phyloP scores from a whole-genome alignment of 2,797 vertebrate species.

The Pipistrellus pipistrellus region DNA sequence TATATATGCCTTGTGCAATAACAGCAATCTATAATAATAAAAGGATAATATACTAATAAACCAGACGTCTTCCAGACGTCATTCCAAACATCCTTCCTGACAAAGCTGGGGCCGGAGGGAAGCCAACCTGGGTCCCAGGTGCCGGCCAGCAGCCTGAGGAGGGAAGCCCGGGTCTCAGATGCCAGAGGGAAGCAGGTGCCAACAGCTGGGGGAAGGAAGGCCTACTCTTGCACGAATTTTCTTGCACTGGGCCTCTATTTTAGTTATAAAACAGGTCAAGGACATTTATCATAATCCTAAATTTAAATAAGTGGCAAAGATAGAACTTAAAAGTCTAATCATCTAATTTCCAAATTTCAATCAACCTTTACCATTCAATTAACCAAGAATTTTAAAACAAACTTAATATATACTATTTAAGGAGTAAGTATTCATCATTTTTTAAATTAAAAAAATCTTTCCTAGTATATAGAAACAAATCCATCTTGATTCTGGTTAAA shows the following conservation, averaged over 20 bases:
- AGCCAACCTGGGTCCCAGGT: no score
- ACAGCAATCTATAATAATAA: background rate
- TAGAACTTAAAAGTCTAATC: constrained; percentile 30
- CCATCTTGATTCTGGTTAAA: constrained; percentile 29
- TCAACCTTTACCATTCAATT: constrained; percentile 22
- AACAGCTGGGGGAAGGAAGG: no score
- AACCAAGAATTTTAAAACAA: constrained; percentile 57
- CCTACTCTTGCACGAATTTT: no score
- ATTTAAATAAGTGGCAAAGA: constrained; percentile 30
- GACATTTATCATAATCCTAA: constrained; percentile 15
- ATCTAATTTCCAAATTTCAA: constrained; percentile 39
- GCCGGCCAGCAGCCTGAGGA: no score
- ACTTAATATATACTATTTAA: background rate
- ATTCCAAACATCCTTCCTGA: no score
- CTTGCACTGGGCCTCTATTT: background rate
- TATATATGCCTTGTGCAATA: background rate
- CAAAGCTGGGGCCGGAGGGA: no score
- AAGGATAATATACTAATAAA: no score
- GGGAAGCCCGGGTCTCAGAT: no score
- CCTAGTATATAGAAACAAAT: constrained; percentile 19
- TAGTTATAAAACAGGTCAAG: constrained; percentile 40
- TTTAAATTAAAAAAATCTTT: constrained; percentile 15
- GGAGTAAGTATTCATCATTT: background rate
- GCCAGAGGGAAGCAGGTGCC: no score
- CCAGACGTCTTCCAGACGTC: no score